These are phyloP conservation scores for Panthera tigris DNA, from an alignment of 2,113 vertebrate genomes.

Conservation along the genomic window DNA sequence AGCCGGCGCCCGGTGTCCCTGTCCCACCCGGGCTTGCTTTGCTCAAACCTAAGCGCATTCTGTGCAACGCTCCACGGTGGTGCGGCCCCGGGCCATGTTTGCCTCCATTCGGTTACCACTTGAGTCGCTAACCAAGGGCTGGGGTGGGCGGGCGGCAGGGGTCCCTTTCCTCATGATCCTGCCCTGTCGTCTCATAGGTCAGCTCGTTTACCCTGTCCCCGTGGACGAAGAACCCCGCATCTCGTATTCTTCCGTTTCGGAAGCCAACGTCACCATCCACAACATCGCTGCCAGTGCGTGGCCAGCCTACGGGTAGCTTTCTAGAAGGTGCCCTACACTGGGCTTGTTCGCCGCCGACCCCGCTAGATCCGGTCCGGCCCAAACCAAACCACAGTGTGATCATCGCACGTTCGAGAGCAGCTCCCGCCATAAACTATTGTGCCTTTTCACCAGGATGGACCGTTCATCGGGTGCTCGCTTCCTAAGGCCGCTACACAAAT, in stretches of 20 bases:
- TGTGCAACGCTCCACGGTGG: fast-evolving
- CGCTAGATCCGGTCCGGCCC: neutral
- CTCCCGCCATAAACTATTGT: too few species aligned
- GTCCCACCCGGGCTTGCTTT: neutral
- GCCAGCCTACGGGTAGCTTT: fast-evolving
- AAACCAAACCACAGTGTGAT: too few species aligned
- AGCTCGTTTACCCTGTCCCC: neutral
- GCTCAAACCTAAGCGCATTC: neutral
- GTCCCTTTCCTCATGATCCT: fast-evolving
- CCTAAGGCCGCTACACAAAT: too few species aligned
- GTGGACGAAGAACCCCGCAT: fast-evolving
- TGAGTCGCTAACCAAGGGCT: fast-evolving
- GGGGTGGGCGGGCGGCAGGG: too few species aligned
- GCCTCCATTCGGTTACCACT: neutral
- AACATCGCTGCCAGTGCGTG: slow-evolving; percentile 32
- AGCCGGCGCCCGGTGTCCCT: too few species aligned
- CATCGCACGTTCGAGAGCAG: neutral
- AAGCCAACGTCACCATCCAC: neutral
- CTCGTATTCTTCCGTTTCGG: fast-evolving
- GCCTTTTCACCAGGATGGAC: neutral
- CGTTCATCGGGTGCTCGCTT: fast-evolving
- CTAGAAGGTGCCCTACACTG: fast-evolving
- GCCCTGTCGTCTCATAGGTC: slow-evolving; percentile 25
- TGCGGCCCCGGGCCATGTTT: too few species aligned
- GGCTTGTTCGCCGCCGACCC: fast-evolving